Evolutionary conservation across 2,888 invertebrate genomes (phyloP).

Genomic region (Camptogramma bilineatum): DNA sequence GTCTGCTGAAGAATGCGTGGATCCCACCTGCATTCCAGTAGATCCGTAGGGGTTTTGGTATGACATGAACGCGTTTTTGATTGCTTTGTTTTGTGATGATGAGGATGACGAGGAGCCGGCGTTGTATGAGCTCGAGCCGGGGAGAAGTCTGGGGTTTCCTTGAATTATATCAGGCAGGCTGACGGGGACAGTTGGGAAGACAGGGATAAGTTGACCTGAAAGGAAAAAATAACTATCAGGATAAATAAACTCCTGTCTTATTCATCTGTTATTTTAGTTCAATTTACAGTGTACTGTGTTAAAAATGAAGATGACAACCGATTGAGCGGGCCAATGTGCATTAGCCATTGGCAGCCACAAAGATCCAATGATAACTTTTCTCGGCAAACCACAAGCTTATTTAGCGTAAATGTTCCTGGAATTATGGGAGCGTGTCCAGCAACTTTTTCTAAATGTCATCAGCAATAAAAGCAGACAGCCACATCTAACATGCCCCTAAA

Average conservation of each 20-base stretch:
- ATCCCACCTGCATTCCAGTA: conserved; percentile 3
- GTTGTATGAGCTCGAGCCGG: conserved; percentile 8
- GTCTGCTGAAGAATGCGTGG: conserved; percentile 12
- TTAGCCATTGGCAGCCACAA: too few species aligned
- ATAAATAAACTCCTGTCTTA: too few species aligned
- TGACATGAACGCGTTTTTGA: conserved; percentile 11
- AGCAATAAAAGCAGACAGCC: conserved; percentile 21
- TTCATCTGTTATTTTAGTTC: background rate
- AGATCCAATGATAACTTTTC: too few species aligned
- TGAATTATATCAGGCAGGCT: background rate
- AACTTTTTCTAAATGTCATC: conserved; percentile 7
- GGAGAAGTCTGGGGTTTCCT: background rate
- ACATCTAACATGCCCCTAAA: conserved; percentile 24
- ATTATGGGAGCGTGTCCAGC: conserved; percentile 3
- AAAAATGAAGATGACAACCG: too few species aligned
- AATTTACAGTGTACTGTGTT: too few species aligned
- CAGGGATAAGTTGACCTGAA: conserved; percentile 7
- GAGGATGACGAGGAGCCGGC: background rate
- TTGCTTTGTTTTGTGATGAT: conserved; percentile 16
- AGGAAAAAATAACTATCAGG: background rate
- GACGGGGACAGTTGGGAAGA: conserved; percentile 2
- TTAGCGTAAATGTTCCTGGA: background rate
- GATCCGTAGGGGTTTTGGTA: conserved; percentile 11
- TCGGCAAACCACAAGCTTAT: background rate
- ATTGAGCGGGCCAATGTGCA: too few species aligned